Evolutionary conservation across 2,113 vertebrate genomes (phyloP), one percentile per base, ranked within the genome.

Genomic region (Lepus timidus): DNA sequence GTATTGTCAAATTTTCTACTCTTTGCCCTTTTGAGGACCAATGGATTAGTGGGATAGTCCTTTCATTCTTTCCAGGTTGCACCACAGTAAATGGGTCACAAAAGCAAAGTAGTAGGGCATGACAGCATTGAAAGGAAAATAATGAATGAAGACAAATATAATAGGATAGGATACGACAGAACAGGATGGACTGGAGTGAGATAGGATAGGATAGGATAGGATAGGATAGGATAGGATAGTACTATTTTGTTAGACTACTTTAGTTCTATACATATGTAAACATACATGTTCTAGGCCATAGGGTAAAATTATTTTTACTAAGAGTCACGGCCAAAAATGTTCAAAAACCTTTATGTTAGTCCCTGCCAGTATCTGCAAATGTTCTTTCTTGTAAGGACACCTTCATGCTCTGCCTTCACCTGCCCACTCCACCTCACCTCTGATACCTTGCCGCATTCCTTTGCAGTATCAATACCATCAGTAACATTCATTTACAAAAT

Each of bases 171-270:
- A 23, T 25, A 76, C 62, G 27, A 62, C 12, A 73, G 55, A 20
- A 65, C 6, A 36, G 39, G 16, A 84, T 3, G 7, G 3, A 9
- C 12, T 5, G 29, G 44, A 23, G 78, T 13, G 67, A 22, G 27
- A 9, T 20, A 3, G 58, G 4, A 33, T 23, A 3, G n/a, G 1
- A 17, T n/a, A 3, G 14, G 13, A 12, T n/a, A 3, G 14, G 13
- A 12, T 20, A 3, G 23, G 58, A 20, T 6, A 0, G 19, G 6
- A 12, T 19, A 3, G 6, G 2, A 6, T 29, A 25, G 9, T 17
- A 19, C 33, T 33, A 27, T 44, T 83, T 61, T 79, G 49, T 49
- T 68, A 76, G 55, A 58, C n/a, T 52, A 22, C 49, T 83, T 78
- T 52, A 13, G 27, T 55, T 75, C 39, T 75, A 61, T 33, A 68